phyloP scores from a whole-genome alignment of 2,113 vertebrate species.

The Onychostoma macrolepis region DNA sequence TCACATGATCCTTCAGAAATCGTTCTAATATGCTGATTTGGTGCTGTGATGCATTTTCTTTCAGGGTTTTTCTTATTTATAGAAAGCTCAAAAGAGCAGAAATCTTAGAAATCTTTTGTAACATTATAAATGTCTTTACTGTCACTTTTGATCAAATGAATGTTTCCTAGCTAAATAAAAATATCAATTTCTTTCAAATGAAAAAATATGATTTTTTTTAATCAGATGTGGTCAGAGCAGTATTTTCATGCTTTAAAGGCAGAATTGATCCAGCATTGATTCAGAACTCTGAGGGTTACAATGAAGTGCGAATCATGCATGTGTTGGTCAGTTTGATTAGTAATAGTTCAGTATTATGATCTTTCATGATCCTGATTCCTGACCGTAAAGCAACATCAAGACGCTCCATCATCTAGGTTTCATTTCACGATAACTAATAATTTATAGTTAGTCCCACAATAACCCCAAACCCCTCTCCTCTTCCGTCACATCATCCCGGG shows the following conservation, averaged over 20 bases:
- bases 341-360: neutral
- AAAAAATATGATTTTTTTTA: no score
- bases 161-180: no score
- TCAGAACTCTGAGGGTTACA: neutral
- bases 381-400: neutral
- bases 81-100: no score
- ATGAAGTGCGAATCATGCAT: neutral
- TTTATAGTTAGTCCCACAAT: constrained; percentile 16
- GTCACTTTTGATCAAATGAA: no score
- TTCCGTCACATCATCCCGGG: neutral
- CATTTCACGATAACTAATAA: constrained; percentile 18
- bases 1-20: no score
- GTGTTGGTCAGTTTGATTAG: neutral
- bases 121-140: no score
- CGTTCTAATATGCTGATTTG: no score
- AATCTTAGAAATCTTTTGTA: no score
- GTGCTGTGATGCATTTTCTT: no score
- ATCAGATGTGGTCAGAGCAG: no score
- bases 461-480: constrained; percentile 11
- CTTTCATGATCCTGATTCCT: neutral
- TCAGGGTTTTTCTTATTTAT: no score
- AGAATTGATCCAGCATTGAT: neutral
- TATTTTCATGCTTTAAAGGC: neutral
- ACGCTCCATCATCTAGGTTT: neutral
- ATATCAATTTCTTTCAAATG: no score